Evolutionary conservation across 2,113 vertebrate genomes (phyloP), one percentile per base, ranked within the genome.

Genomic region (Piprites chloris): DNA sequence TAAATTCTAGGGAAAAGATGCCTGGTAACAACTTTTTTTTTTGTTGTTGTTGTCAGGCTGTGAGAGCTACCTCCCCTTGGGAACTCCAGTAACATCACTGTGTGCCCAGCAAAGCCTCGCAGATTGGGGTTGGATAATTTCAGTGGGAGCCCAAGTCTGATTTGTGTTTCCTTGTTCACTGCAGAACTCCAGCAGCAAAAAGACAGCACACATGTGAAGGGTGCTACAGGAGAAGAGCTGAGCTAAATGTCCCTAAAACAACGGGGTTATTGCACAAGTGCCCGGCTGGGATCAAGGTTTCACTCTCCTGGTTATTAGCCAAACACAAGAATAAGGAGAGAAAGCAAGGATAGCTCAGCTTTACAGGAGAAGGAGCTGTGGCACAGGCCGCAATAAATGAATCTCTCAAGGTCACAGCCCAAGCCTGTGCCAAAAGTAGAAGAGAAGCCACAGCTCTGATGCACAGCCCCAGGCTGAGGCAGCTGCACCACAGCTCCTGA

Each of bases 391-490:
- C 63, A 61, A 18, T 27, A 71, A 83, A 85, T 23, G 16, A 67
- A 39, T 26, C 72, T 59, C 35, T 39, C 72, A 86, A 86, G 90
- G 87, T 90, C 78, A 83, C 77, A 65, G 50, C 68, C 37, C 35
- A 47, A 22, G 24, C 26, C 68, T 30, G 39, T 72, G 72, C 85
- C 63, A 65, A 85, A 80, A 55, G 59, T 24, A 12, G 66, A 46
- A 26, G 59, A 46, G 67, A 63, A 85, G 37, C 13, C 73, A 5
- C 71, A 35, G 63, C 4, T 19, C 42, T 30, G 42, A n/a, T 44
- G 35, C 66, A 28, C 24, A 85, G 69, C 41, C 71, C 44, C 37
- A 39, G 13, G 63, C 53, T 17, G 16, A 62, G 33, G 14, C 46
- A 50, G 62, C 74, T 73, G 58, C 67, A 62, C 44, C 84, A 53